These are phyloP conservation scores for Lordiphosa andalusiaca DNA, from an alignment of 2,888 invertebrate genomes.

Conservation along the genomic window DNA sequence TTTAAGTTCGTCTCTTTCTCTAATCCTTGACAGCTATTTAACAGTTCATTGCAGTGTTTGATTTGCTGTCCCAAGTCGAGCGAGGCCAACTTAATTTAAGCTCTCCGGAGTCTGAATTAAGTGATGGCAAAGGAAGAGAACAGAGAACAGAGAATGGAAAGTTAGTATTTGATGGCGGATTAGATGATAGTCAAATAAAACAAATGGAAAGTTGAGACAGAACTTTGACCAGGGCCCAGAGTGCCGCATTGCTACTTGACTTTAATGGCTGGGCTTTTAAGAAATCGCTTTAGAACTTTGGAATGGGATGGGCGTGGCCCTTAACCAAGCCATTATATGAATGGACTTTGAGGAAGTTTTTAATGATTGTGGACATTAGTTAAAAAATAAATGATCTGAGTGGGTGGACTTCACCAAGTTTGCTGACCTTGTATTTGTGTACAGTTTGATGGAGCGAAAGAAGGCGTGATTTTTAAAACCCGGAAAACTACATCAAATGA, in stretches of 20 bases:
- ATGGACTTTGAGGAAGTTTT: constrained; percentile 8
- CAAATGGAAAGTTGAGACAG: constrained; percentile 32
- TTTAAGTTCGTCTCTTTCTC: constrained; percentile 31
- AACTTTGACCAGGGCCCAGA: constrained; percentile 13
- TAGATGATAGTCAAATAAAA: constrained; percentile 33
- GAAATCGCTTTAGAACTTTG: constrained; percentile 27
- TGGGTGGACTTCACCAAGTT: constrained; percentile 8
- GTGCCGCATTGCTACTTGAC: constrained; percentile 18
- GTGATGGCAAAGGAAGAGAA: constrained; percentile 31
- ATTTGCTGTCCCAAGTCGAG: constrained; percentile 26
- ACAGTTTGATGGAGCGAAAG: too few species aligned
- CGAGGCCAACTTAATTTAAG: constrained; percentile 2
- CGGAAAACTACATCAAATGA: too few species aligned
- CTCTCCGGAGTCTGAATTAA: constrained; percentile 3
- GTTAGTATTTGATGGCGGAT: constrained; percentile 40
- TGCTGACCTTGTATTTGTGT: not conserved
- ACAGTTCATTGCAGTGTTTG: constrained; percentile 59
- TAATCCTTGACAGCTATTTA: constrained; percentile 56
- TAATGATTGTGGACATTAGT: constrained; percentile 17
- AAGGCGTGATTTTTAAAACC: too few species aligned
- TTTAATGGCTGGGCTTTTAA: constrained; percentile 22
- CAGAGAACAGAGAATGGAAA: constrained; percentile 14
- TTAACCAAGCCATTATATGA: constrained; percentile 21
- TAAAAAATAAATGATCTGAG: constrained; percentile 22
- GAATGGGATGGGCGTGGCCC: constrained; percentile 27